Evolutionary conservation across 2,888 invertebrate genomes (phyloP).

Genomic region (Idaea aversata): DNA sequence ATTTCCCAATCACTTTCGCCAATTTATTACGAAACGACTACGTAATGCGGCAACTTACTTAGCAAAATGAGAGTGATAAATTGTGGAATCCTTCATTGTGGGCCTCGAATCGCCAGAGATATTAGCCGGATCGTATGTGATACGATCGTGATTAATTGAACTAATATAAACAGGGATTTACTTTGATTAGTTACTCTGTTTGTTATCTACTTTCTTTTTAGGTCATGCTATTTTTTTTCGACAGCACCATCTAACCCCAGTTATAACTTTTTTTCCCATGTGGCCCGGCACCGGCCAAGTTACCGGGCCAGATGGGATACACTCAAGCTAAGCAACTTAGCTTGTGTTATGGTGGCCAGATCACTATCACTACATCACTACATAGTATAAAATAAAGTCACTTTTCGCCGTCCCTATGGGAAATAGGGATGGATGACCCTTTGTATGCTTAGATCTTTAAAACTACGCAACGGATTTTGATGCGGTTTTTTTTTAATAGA

Average conservation of each 20-base stretch:
- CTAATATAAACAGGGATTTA: neutral
- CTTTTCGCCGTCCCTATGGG: too few species aligned
- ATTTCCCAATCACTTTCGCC: neutral
- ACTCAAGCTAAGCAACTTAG: too few species aligned
- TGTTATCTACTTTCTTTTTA: neutral
- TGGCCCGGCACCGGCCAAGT: too few species aligned
- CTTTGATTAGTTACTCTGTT: neutral
- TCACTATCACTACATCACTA: too few species aligned
- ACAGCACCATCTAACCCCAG: neutral
- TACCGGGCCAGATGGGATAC: too few species aligned
- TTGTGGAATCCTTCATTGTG: neutral
- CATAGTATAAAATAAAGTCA: too few species aligned
- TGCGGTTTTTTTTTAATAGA: too few species aligned
- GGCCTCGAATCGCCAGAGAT: slow-evolving; percentile 7
- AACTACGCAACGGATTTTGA: too few species aligned
- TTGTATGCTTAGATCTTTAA: too few species aligned
- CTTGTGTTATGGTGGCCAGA: too few species aligned
- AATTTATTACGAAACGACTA: neutral
- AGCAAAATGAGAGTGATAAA: neutral
- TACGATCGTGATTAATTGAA: slow-evolving; percentile 5
- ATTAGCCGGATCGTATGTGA: slow-evolving; percentile 10
- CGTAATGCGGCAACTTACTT: neutral
- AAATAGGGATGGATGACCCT: too few species aligned
- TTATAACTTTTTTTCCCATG: too few species aligned
- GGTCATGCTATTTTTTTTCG: neutral